These are phyloP conservation scores for Felis catus DNA, from an alignment of 2,113 vertebrate genomes.

Conservation along the genomic window DNA sequence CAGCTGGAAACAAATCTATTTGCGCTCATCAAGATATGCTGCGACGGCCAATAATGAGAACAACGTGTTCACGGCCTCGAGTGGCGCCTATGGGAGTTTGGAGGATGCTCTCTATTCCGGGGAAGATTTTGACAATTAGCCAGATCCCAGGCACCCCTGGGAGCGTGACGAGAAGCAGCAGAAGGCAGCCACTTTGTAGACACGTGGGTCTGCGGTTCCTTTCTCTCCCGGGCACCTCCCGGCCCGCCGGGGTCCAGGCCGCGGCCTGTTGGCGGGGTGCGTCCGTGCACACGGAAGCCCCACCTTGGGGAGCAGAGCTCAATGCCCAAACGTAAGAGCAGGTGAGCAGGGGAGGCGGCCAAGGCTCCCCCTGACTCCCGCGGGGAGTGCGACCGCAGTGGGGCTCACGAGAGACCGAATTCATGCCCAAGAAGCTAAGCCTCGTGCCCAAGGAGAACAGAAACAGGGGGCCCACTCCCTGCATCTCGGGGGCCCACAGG, in stretches of 20 bases:
- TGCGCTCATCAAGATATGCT: not conserved
- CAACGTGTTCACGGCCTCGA: rapidly evolving
- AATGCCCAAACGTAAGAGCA: rapidly evolving
- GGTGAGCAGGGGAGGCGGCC: too few relatives aligned
- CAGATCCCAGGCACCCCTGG: rapidly evolving
- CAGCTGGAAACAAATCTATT: not conserved
- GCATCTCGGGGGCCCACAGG: rapidly evolving
- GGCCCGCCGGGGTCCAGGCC: rapidly evolving
- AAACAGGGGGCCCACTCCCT: rapidly evolving
- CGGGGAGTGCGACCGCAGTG: rapidly evolving
- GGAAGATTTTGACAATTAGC: rapidly evolving
- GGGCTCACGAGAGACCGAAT: rapidly evolving
- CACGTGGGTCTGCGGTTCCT: rapidly evolving
- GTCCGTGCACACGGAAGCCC: rapidly evolving
- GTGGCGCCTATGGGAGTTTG: rapidly evolving
- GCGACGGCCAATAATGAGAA: not conserved
- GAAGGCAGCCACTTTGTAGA: rapidly evolving
- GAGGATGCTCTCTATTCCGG: too few relatives aligned
- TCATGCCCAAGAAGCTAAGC: rapidly evolving
- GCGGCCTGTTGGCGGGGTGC: not conserved
- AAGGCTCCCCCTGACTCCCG: not conserved
- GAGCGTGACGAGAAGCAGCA: rapidly evolving
- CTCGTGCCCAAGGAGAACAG: rapidly evolving
- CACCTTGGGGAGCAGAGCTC: rapidly evolving
- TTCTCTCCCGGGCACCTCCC: rapidly evolving